A percentile compares a stretch with the other conserved stretches of the same genome.
Conservation (phyloP, 2,888 invertebrate genomes). For the Operophtera brumata region DNA sequence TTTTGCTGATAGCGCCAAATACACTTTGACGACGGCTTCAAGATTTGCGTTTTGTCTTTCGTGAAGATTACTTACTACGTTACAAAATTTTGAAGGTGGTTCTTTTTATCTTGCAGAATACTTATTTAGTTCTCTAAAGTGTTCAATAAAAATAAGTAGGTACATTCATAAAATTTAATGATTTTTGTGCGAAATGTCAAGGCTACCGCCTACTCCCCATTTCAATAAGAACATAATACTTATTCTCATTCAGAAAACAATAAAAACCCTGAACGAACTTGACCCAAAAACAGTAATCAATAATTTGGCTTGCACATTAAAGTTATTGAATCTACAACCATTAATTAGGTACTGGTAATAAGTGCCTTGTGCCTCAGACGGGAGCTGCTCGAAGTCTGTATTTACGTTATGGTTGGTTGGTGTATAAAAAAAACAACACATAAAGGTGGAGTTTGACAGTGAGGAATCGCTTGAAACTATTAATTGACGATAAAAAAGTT, state of each 20-base stretch:
- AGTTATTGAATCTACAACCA: conserved; percentile 18
- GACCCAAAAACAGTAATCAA: conserved; percentile 12
- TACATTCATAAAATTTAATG: background rate
- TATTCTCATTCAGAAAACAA: conserved; percentile 10
- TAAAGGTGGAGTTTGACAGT: background rate
- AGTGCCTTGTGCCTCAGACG: background rate
- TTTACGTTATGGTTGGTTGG: background rate
- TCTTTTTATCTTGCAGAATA: too few relatives aligned
- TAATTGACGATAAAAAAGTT: too few relatives aligned
- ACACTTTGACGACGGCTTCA: too few relatives aligned
- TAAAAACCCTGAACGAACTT: conserved; percentile 14
- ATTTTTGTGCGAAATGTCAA: conserved; percentile 5
- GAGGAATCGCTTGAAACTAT: background rate
- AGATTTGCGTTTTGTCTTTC: too few relatives aligned
- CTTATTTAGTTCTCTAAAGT: too few relatives aligned
- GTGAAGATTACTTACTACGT: too few relatives aligned
- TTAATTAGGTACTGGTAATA: conserved; percentile 11
- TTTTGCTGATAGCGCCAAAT: too few relatives aligned
- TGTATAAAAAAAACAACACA: background rate
- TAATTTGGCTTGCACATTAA: conserved; percentile 18
- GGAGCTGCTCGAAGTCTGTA: background rate
- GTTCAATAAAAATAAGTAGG: too few relatives aligned
- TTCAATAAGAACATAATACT: conserved; percentile 4
- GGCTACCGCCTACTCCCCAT: conserved; percentile 4
- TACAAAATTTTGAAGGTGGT: too few relatives aligned